Evolutionary conservation across 1,140 invertebrate species (phyloP), one percentile per base, ranked within the genome.

Genomic region (Schlechtendalia chinensis): DNA sequence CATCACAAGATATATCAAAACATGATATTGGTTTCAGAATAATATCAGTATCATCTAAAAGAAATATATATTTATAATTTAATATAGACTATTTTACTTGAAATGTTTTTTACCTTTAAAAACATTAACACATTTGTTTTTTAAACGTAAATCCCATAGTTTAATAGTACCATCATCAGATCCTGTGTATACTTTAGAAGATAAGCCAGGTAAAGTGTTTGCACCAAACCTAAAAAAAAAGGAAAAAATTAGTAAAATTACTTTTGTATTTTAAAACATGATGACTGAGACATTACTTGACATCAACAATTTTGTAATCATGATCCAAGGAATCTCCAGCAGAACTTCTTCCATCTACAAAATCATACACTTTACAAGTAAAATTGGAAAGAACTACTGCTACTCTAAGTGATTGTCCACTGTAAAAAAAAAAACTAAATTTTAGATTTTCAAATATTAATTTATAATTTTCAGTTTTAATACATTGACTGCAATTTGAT

Each of bases 1-100:
- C 91, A 83, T 91, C 90, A 45, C 88, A 88, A 67, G 91, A 93
- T 1, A 95, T 85, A 84, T 96, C 94, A 86, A 96, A 93, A 83
- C 90, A 90, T 19, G 89, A 88, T 47, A 94, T 85, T 50, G 89
- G 86, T 85, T 90, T 90, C 5, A 85, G 82, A 81, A 86, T 8
- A 85, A 83, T 58, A 86, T 84, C 14, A n/a, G 81, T 82, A 56
- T 88, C 86, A 90, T 89, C 90, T 79, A n/a, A 63, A 79, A 79
- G 17, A 1, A 39, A 54, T 39, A 45, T 45, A 10, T 50, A 50
- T 39, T 39, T 39, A 39, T 39, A 22, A 47, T 22, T 10, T 47
- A 69, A 47, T 27, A 71, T 27, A 71, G 22, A 53, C 16, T 29
- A 14, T 19, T 54, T 29, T 72, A 29, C 27, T n/a, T n/a, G 2